Evolutionary conservation across 2,113 vertebrate species (phyloP).

Genomic region (Indicator maculatus): DNA sequence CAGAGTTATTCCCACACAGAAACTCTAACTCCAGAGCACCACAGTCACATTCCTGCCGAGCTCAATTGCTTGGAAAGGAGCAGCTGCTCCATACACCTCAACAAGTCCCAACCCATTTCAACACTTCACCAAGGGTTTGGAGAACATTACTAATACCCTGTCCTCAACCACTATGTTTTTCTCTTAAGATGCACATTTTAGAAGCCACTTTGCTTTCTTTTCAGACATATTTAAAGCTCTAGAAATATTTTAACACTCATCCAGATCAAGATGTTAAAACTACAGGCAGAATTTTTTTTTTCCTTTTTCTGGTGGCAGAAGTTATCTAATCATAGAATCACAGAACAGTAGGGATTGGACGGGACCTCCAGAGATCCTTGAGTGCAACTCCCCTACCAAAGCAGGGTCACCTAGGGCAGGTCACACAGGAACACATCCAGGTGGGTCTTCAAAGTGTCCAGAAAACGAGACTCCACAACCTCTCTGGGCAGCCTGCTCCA

Average conservation of each 20-base stretch:
- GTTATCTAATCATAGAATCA: not conserved
- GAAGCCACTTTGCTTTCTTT: not conserved
- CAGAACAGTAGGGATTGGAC: no score
- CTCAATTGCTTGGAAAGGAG: not conserved
- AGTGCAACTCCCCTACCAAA: no score
- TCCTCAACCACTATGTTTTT: not conserved
- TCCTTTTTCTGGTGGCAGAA: not conserved
- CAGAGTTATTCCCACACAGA: not conserved
- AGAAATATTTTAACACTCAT: not conserved
- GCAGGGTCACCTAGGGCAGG: no score
- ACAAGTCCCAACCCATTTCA: conserved; percentile 29
- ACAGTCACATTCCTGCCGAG: not conserved
- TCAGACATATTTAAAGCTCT: not conserved
- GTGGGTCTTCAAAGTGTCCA: no score
- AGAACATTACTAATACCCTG: accelerated
- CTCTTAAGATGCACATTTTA: not conserved
- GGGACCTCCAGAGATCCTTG: no score
- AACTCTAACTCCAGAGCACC: not conserved
- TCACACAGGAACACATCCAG: no score
- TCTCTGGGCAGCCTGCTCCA: no score
- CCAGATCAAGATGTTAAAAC: not conserved
- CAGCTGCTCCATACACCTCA: not conserved
- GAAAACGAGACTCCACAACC: no score
- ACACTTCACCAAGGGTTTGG: accelerated
- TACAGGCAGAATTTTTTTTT: not conserved